Conservation (phyloP, 2,113 vertebrate genomes). For the Lycaon pictus region DNA sequence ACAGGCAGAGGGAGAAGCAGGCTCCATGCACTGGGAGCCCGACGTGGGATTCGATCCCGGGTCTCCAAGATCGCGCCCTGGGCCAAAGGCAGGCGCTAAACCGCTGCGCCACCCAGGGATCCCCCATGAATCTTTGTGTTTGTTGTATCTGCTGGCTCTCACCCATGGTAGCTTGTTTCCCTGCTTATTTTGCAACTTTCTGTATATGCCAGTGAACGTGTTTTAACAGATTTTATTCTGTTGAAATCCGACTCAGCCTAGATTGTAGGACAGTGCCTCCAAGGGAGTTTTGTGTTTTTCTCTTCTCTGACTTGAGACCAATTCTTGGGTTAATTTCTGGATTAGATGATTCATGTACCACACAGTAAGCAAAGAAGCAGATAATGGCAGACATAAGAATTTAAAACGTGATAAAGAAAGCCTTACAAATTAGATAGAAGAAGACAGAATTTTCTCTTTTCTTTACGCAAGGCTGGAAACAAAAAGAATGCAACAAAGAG, state of each 20-base stretch:
- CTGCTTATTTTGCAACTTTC: neutral
- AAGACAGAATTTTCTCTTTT: neutral
- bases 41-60: no score
- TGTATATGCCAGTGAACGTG: neutral
- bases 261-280: neutral
- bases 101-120: no score
- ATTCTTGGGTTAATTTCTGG: neutral
- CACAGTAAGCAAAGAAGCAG: neutral
- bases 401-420: neutral
- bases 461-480: neutral
- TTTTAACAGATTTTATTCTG: neutral
- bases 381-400: neutral
- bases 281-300: neutral
- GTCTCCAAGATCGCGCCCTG: no score
- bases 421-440: neutral
- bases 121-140: neutral
- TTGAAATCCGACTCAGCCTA: neutral
- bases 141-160: neutral
- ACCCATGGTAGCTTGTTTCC: neutral
- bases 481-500: neutral
- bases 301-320: neutral
- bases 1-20: no score
- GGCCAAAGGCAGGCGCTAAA: no score
- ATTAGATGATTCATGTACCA: neutral
- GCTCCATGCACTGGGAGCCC: no score